Evolutionary conservation across 2,888 invertebrate genomes (phyloP).

Genomic region (Oxyscelio sp.): DNA sequence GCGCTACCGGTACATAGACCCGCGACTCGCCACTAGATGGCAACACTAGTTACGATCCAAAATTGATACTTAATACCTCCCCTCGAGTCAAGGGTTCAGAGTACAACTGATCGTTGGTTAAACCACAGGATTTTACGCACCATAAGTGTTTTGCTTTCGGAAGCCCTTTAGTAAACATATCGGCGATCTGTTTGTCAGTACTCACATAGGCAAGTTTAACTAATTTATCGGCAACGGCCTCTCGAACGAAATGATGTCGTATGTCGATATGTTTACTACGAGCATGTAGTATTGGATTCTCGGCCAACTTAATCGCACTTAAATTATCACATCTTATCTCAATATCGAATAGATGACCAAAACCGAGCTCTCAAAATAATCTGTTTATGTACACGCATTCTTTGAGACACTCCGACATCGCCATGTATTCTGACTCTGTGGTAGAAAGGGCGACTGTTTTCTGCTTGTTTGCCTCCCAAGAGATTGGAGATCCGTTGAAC

Average conservation of each 20-base stretch:
- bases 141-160: not conserved
- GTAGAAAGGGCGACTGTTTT: not conserved
- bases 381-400: not conserved
- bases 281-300: not conserved
- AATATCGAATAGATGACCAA: not conserved
- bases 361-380: not conserved
- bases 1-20: not conserved
- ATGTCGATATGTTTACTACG: not conserved
- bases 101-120: not conserved
- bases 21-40: slow-evolving; percentile 8
- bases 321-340: not conserved
- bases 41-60: not conserved
- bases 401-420: not conserved
- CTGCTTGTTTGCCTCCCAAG: not conserved
- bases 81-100: slow-evolving; percentile 6
- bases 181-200: not conserved
- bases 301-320: not conserved
- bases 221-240: not conserved
- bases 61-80: slow-evolving; percentile 7
- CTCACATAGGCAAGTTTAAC: too few relatives aligned
- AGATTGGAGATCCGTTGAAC: not conserved
- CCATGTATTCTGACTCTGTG: not conserved
- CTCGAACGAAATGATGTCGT: not conserved
- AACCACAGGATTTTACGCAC: not conserved
- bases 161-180: not conserved